Conservation (phyloP, 1,140 invertebrate genomes). For the Monomorium pharaonis region DNA sequence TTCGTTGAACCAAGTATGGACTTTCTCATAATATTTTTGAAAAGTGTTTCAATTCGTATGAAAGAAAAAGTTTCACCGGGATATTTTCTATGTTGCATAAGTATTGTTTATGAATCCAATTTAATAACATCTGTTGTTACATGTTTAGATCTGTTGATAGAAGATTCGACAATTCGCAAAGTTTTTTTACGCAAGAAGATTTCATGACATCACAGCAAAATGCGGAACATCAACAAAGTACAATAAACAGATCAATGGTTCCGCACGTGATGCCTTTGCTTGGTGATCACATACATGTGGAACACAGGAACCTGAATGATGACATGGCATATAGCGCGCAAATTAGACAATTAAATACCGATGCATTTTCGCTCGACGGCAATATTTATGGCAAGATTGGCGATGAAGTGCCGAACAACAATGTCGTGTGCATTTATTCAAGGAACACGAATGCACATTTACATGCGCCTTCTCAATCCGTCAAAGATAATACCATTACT, state of each 20-base stretch:
- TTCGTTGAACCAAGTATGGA: no score
- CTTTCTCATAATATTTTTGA: no score
- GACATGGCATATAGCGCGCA: constrained; percentile 43
- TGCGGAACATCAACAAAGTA: constrained; percentile 85
- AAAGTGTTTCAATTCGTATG: no score
- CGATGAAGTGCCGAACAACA: constrained; percentile 62
- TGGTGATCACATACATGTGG: constrained; percentile 78
- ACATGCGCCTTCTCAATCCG: neutral
- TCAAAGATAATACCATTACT: constrained; percentile 14
- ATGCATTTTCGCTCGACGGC: constrained; percentile 62
- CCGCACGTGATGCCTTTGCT: constrained; percentile 69
- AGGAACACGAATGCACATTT: constrained; percentile 20
- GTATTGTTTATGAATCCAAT: neutral
- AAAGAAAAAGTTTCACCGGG: no score
- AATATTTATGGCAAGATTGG: constrained; percentile 70
- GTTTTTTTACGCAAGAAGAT: constrained; percentile 89
- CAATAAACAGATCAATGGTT: constrained; percentile 61
- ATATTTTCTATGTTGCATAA: neutral
- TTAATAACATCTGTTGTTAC: neutral
- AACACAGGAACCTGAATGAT: constrained; percentile 74
- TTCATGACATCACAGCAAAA: constrained; percentile 90
- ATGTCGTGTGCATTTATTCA: constrained; percentile 10
- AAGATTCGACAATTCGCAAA: constrained; percentile 82
- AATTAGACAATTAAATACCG: constrained; percentile 7
- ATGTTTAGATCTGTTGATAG: constrained; percentile 53